Evolutionary conservation across 2,113 vertebrate species (phyloP), one percentile per base, ranked within the genome.

Genomic region (Corythornis vintsioides): DNA sequence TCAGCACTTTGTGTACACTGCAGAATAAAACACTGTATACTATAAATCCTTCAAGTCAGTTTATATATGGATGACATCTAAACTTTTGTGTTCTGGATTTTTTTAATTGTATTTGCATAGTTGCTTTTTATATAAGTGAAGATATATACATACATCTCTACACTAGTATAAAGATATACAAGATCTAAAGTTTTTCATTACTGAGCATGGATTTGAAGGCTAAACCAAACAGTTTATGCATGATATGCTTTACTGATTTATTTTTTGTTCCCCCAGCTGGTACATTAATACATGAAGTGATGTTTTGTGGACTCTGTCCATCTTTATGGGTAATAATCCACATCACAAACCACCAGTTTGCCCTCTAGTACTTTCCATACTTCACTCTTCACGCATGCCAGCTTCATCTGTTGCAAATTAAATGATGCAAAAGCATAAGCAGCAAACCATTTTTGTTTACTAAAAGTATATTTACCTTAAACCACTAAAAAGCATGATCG

Each of bases 391-490:
- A 80, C 2, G 21, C 76, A 80, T 59, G 89, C 79, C 87, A 60
- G 76, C 79, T 71, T 95, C 90, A 95, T 73, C 94, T 95, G 86
- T 45, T 96, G 82, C 83, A 95, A 95, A 96, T 95, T 95, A 96
- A 94, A 95, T 47, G 91, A 96, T 67, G 76, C 33, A 84, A 45
- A 95, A 81, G 74, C 9, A 0, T 83, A 96, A 96, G 90, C 77
- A 92, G 90, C 83, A 81, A 95, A 88, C 93, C 29, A 1, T 25
- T 66, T 96, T 81, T 94, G 65, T 94, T 94, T 95, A 78, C 60
- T 40, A 90, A 83, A 87, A 75, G 71, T 20, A 10, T 53, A 45
- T 64, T 95, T 92, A 88, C 91, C 77, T 90, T 72, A 83, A 95
- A 66, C 82, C 60, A 93, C 26, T 82, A 69, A 87, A 91, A 95